Evolutionary conservation across 1,140 invertebrate genomes (phyloP).

Genomic region (Rhynchophorus ferrugineus): DNA sequence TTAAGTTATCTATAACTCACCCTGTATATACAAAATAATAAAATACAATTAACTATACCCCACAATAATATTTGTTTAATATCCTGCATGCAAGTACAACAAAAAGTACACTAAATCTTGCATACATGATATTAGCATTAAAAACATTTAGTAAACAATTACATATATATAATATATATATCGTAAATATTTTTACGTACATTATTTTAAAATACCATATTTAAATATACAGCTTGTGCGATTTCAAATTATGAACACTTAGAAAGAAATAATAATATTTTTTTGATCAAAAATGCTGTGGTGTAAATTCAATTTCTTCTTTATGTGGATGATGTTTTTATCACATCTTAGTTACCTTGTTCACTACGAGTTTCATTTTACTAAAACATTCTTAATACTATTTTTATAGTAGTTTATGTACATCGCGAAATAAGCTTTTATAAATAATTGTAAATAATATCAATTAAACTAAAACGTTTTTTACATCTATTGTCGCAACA

Average conservation of each 20-base stretch:
- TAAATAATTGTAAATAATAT: not conserved
- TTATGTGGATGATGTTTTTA: slow-evolving; percentile 12
- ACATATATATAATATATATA: not conserved
- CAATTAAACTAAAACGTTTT: not conserved
- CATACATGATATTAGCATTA: too few species aligned
- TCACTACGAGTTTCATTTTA: not conserved
- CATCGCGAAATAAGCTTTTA: not conserved
- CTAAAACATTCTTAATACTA: not conserved
- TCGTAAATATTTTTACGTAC: not conserved
- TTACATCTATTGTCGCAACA: too few species aligned
- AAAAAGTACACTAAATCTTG: too few species aligned
- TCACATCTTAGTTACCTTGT: slow-evolving; percentile 22
- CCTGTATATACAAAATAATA: not conserved
- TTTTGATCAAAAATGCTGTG: slow-evolving; percentile 2
- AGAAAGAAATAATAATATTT: not conserved
- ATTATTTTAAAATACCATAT: slow-evolving; percentile 1
- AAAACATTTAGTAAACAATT: too few species aligned
- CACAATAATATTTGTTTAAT: not conserved
- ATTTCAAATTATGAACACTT: slow-evolving; percentile 39
- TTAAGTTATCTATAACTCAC: not conserved
- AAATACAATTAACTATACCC: not conserved
- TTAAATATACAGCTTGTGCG: slow-evolving; percentile 38
- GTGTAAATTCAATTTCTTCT: not conserved
- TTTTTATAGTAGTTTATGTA: slow-evolving; percentile 1
- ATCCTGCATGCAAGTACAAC: not conserved